These are phyloP conservation scores for Drosophila vallismaia DNA, from an alignment of 2,888 invertebrate species.

Conservation along the genomic window DNA sequence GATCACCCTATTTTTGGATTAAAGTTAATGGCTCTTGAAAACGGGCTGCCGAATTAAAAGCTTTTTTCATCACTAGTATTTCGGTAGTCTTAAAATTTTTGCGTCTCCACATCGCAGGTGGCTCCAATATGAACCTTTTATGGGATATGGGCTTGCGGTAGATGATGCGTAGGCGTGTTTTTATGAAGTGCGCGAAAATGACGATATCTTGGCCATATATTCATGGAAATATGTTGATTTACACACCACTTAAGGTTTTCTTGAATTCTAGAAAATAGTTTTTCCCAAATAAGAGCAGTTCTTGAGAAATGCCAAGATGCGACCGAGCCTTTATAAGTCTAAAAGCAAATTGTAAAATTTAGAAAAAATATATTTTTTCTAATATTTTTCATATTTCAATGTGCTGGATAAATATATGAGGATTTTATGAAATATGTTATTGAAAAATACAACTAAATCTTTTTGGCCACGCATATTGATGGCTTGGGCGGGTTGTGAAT, in stretches of 20 bases:
- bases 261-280: slow-evolving; percentile 85
- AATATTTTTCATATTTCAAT: too few relatives aligned
- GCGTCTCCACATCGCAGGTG: slow-evolving; percentile 95
- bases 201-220: slow-evolving; percentile 85
- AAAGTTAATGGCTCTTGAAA: slow-evolving; percentile 91
- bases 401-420: too few relatives aligned
- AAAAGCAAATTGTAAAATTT: slow-evolving; percentile 85
- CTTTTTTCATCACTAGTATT: slow-evolving; percentile 90
- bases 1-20: slow-evolving; percentile 96
- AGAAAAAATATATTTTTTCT: background rate
- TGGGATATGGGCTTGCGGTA: slow-evolving; percentile 95
- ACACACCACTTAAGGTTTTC: slow-evolving; percentile 85
- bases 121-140: slow-evolving; percentile 92
- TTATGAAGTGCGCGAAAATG: slow-evolving; percentile 93
- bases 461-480: too few relatives aligned
- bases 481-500: too few relatives aligned
- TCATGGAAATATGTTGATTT: slow-evolving; percentile 87
- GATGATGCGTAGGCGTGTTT: slow-evolving; percentile 96
- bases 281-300: slow-evolving; percentile 89
- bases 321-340: slow-evolving; percentile 61
- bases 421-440: too few relatives aligned
- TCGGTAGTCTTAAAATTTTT: slow-evolving; percentile 90
- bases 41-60: slow-evolving; percentile 89
- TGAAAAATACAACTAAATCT: too few relatives aligned
- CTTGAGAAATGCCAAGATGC: slow-evolving; percentile 79